A percentile compares a stretch with the other conserved stretches of the same genome.
phyloP scores from a whole-genome alignment of 1,140 invertebrate genomes.

The Caenorhabditis brenneri region DNA sequence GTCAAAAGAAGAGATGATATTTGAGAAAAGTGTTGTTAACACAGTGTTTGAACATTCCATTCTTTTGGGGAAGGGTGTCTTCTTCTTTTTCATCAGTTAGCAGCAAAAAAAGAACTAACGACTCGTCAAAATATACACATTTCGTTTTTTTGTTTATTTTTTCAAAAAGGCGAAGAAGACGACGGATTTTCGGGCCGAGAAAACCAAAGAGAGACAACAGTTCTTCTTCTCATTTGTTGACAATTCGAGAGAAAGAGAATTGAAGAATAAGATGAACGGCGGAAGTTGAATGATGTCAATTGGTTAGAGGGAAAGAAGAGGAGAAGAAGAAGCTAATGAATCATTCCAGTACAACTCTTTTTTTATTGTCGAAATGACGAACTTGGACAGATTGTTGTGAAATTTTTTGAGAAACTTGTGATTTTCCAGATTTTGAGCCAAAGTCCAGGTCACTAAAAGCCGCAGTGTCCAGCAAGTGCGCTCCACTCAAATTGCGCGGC shows the following conservation, averaged over 20 bases:
- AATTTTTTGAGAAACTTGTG: too few species aligned
- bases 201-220: background rate
- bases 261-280: background rate
- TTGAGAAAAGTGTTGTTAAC: background rate
- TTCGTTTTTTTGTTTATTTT: conserved; percentile 3
- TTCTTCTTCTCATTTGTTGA: background rate
- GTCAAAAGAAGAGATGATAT: background rate
- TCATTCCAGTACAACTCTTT: background rate
- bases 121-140: background rate
- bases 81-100: background rate
- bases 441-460: too few species aligned
- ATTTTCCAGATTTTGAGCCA: too few species aligned
- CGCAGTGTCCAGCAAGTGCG: too few species aligned
- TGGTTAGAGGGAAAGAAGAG: background rate
- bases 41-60: conserved; percentile 3
- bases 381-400: too few species aligned
- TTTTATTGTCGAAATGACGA: too few species aligned
- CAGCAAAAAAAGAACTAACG: background rate
- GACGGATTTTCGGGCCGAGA: background rate
- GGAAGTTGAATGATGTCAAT: background rate
- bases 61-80: too few species aligned
- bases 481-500: too few species aligned
- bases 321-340: background rate
- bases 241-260: background rate
- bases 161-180: background rate